phyloP scores from a whole-genome alignment of 2,888 invertebrate genomes.

The Pardosa pseudoannulata region DNA sequence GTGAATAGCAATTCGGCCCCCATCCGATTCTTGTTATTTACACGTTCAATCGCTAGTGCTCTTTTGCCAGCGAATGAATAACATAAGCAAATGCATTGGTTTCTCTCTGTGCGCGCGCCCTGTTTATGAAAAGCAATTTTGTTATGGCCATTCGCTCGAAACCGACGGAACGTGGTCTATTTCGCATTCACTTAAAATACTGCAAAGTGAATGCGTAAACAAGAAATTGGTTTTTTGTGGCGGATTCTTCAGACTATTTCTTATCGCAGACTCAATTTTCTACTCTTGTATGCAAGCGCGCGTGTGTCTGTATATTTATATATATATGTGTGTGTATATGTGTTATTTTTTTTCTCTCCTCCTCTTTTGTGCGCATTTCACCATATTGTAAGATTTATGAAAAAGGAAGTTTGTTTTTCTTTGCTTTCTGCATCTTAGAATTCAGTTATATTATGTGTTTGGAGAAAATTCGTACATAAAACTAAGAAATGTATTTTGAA shows the following conservation, averaged over 20 bases:
- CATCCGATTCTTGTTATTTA: conserved; percentile 62
- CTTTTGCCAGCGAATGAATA: conserved; percentile 2
- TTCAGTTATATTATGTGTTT: no score
- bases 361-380: no score
- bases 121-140: conserved; percentile 65
- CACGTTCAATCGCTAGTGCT: conserved; percentile 49
- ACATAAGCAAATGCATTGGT: conserved; percentile 16
- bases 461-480: no score
- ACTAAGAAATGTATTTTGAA: no score
- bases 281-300: conserved; percentile 13
- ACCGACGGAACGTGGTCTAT: not conserved
- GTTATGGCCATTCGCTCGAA: conserved; percentile 49
- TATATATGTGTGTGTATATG: conserved; percentile 6
- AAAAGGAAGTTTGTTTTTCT: no score
- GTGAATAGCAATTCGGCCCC: conserved; percentile 55
- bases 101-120: not conserved
- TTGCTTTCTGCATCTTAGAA: no score
- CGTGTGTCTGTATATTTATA: not conserved
- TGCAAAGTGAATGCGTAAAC: conserved; percentile 15
- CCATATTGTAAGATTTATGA: no score
- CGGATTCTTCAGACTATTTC: not conserved
- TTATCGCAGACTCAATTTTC: conserved; percentile 13
- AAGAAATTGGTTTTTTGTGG: not conserved
- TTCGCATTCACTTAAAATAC: conserved; percentile 1
- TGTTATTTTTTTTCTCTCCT: not conserved